Conservation (phyloP, 2,797 vertebrate species). For the Adelosebastes latens region DNA sequence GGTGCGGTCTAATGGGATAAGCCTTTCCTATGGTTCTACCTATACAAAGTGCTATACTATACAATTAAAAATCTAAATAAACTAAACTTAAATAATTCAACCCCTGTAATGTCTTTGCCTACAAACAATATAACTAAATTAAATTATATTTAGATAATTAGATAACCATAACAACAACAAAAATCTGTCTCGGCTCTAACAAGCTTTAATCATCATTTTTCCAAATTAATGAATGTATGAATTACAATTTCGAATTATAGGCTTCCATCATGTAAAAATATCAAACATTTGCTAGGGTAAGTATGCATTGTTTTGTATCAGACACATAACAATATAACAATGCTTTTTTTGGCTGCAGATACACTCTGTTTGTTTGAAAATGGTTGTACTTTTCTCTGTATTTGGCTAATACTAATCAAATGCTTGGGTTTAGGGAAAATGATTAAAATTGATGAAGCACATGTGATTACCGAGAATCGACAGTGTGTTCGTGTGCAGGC, state of each 20-base stretch:
- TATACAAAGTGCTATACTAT: too few relatives aligned
- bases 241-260: neutral
- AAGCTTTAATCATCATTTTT: neutral
- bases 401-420: neutral
- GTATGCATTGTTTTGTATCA: neutral
- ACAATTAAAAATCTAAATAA: too few relatives aligned
- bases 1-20: too few relatives aligned
- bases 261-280: neutral
- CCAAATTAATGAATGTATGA: neutral
- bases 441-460: neutral
- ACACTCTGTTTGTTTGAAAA: neutral
- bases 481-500: neutral
- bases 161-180: too few relatives aligned
- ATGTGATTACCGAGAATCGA: neutral
- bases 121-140: too few relatives aligned
- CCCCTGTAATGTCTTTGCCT: too few relatives aligned
- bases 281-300: neutral
- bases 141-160: too few relatives aligned
- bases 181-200: too few relatives aligned
- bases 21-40: too few relatives aligned
- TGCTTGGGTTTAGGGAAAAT: neutral
- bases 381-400: neutral
- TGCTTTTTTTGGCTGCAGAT: neutral
- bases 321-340: neutral
- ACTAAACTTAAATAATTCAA: too few relatives aligned